phyloP scores from a whole-genome alignment of 2,888 invertebrate species.

The Hedya salicella region DNA sequence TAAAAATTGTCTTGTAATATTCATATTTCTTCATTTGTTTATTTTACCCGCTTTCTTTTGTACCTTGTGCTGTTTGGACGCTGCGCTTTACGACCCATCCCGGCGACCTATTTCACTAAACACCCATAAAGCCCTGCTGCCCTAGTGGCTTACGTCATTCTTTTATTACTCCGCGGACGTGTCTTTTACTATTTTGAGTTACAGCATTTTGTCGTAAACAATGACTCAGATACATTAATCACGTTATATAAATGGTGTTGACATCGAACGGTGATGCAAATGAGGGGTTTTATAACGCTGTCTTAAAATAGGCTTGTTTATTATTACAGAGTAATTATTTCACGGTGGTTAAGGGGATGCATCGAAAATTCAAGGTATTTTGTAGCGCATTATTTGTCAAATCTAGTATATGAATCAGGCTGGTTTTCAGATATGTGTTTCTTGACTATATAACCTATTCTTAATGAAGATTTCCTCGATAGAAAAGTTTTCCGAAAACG shows the following conservation, averaged over 20 bases:
- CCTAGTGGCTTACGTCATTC: slow-evolving; percentile 61
- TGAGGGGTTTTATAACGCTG: slow-evolving; percentile 9
- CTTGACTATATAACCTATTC: no score
- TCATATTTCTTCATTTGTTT: no score
- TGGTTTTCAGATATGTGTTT: no score
- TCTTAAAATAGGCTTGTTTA: slow-evolving; percentile 5
- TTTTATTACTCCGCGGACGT: slow-evolving; percentile 46
- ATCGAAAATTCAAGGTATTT: no score
- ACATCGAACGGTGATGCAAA: slow-evolving; percentile 14
- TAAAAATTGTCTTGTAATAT: no score
- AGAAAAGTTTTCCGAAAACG: no score
- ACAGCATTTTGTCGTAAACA: slow-evolving; percentile 41
- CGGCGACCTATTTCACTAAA: slow-evolving; percentile 69
- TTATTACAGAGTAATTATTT: neutral
- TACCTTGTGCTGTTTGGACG: slow-evolving; percentile 59
- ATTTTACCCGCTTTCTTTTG: slow-evolving; percentile 40
- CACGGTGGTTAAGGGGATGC: no score
- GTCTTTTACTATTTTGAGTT: slow-evolving; percentile 51
- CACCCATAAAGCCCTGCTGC: slow-evolving; percentile 66
- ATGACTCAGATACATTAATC: slow-evolving; percentile 24
- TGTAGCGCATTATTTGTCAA: no score
- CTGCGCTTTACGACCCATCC: slow-evolving; percentile 61
- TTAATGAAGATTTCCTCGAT: no score
- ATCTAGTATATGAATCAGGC: no score
- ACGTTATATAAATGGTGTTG: slow-evolving; percentile 13